Evolutionary conservation across 2,888 invertebrate species (phyloP).

Genomic region (Ornithoptera alexandrae): DNA sequence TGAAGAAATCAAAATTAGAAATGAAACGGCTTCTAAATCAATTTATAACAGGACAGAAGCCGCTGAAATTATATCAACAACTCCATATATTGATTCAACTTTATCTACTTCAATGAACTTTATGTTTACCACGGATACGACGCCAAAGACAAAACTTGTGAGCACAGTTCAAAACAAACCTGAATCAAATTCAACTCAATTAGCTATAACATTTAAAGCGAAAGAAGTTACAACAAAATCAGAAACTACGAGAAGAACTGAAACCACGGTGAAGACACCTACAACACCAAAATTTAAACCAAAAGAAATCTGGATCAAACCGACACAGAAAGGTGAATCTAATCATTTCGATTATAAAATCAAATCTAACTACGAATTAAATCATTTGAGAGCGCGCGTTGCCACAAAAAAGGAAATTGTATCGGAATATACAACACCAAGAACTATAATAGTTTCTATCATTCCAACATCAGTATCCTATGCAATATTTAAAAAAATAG

Average conservation of each 20-base stretch:
- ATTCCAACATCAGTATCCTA: constrained; percentile 75
- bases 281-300: constrained; percentile 67
- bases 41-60: constrained; percentile 46
- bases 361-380: constrained; percentile 48
- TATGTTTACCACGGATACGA: constrained; percentile 31
- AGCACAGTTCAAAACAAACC: constrained; percentile 22
- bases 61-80: constrained; percentile 38
- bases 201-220: constrained; percentile 35
- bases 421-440: constrained; percentile 62
- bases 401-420: constrained; percentile 53
- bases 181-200: background rate
- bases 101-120: constrained; percentile 32
- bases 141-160: constrained; percentile 13
- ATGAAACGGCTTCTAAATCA: constrained; percentile 32
- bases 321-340: constrained; percentile 75
- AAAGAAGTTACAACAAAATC: constrained; percentile 36
- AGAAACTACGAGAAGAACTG: constrained; percentile 52
- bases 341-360: constrained; percentile 53
- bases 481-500: constrained; percentile 68
- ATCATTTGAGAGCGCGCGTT: constrained; percentile 48
- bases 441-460: constrained; percentile 73
- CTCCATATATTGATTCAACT: constrained; percentile 32
- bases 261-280: constrained; percentile 50
- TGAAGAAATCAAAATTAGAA: constrained; percentile 32
- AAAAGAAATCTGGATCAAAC: constrained; percentile 76